Evolutionary conservation across 2,797 vertebrate species (phyloP).

Genomic region (Triplophysa bombifrons): DNA sequence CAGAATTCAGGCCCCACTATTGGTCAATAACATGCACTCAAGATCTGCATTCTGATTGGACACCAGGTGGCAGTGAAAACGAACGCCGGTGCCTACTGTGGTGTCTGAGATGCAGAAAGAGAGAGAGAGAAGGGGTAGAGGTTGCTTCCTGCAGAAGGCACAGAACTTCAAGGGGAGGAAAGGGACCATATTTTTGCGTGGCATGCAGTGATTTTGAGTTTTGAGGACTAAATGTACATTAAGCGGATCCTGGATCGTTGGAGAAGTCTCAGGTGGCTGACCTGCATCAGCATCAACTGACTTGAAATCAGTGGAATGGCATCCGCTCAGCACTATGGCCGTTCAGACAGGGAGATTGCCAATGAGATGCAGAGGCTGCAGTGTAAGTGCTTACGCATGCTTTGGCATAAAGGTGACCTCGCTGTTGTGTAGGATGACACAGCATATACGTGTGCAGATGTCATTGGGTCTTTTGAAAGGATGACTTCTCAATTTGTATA

Average conservation of each 20-base stretch:
- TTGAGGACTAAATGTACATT: background rate
- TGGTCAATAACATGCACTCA: conserved; percentile 50
- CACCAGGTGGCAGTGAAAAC: conserved; percentile 67
- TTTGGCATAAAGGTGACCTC: conserved; percentile 73
- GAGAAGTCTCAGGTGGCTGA: conserved; percentile 44
- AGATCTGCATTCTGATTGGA: conserved; percentile 54
- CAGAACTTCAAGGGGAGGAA: conserved; percentile 42
- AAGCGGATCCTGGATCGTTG: conserved; percentile 48
- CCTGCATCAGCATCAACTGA: conserved; percentile 50
- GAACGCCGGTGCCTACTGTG: conserved; percentile 63
- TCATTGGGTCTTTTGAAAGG: background rate
- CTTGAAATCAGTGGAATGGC: conserved; percentile 79
- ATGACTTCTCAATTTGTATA: conserved; percentile 1
- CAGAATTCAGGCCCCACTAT: conserved; percentile 34
- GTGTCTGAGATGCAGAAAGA: conserved; percentile 57
- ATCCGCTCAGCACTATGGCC: conserved; percentile 76
- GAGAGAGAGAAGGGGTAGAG: conserved; percentile 34
- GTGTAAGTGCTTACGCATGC: conserved; percentile 83
- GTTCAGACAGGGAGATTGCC: conserved; percentile 84
- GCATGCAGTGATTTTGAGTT: conserved; percentile 17
- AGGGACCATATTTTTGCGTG: background rate
- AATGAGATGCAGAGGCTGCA: conserved; percentile 96
- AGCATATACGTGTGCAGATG: conserved; percentile 58
- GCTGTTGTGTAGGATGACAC: conserved; percentile 67
- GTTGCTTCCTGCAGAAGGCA: conserved; percentile 6